Evolutionary conservation across 2,797 vertebrate species (phyloP), one percentile per base, ranked within the genome.

Genomic region (Siniperca undulata): DNA sequence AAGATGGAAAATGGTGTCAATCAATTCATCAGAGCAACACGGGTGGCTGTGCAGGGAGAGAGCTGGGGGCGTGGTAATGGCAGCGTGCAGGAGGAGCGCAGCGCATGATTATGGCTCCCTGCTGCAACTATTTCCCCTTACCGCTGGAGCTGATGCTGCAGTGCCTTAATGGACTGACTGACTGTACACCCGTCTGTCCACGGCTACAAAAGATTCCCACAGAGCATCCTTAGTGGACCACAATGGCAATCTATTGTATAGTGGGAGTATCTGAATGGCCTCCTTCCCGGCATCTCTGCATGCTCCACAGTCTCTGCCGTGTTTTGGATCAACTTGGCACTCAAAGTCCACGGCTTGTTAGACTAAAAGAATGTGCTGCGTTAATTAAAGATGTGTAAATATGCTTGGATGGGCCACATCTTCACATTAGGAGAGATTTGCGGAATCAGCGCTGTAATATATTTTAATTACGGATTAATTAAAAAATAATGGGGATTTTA

Each of bases 391-490:
- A 97, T 96, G 97, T 97, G 97, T 98, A 97, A 99, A 98, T 98
- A 97, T 97, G 97, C 97, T 97, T 96, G 95, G 97, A 97, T 97
- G 97, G 96, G 96, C 96, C 79, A 48, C 96, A 97, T 98, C 98
- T 97, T 95, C 97, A 96, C 98, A 97, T 98, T 98, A 98, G 97
- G 97, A 97, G 97, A 97, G 97, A 97, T 98, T 97, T 97, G 97
- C 95, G 74, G 97, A 97, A 97, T 98, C 96, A 95, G 96, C 90
- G 95, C 97, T 96, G 96, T 97, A 97, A 98, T 98, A 97, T 97
- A 98, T 99, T 99, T 98, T 98, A 99, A 99, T 99, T 98, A 99
- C 97, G 96, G 97, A 98, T 98, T 98, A 98, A 98, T 99, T 97
- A 89, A 97, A 98, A 98, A 97, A 98, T 98, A 97, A 98, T 98